phyloP scores from a whole-genome alignment of 2,888 invertebrate species.

The Phaedon cochleariae region DNA sequence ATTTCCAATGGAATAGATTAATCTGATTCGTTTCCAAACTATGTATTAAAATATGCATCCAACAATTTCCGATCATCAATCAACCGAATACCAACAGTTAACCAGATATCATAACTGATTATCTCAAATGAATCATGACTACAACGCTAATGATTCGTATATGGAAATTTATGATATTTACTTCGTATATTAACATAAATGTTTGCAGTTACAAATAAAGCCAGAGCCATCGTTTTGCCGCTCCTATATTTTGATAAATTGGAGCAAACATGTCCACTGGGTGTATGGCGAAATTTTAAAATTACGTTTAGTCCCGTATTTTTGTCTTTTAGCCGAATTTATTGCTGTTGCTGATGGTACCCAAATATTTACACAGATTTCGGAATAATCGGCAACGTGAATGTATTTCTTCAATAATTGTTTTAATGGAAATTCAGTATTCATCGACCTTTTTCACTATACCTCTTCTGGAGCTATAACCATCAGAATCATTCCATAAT shows the following conservation, averaged over 20 bases:
- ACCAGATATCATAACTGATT: not conserved
- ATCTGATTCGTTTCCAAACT: too few species aligned
- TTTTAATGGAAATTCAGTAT: too few species aligned
- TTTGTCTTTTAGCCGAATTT: not conserved
- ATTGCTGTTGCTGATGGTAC: not conserved
- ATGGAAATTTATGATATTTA: not conserved
- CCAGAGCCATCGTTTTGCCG: not conserved
- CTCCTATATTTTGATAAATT: not conserved
- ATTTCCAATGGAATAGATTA: too few species aligned
- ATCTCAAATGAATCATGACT: not conserved
- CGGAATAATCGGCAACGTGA: not conserved
- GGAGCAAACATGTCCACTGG: not conserved
- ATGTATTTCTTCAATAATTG: too few species aligned
- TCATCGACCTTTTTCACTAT: too few species aligned
- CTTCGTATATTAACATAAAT: not conserved
- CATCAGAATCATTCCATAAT: too few species aligned
- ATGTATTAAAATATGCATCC: not conserved
- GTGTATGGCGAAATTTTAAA: not conserved
- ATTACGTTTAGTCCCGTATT: not conserved
- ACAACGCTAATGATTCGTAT: not conserved
- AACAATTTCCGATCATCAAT: not conserved
- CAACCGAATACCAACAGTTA: not conserved
- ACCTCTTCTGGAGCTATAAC: too few species aligned
- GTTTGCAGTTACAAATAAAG: not conserved
- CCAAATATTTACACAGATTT: not conserved